These are phyloP conservation scores for Athalia rosae DNA, from an alignment of 2,888 invertebrate species.

Conservation along the genomic window DNA sequence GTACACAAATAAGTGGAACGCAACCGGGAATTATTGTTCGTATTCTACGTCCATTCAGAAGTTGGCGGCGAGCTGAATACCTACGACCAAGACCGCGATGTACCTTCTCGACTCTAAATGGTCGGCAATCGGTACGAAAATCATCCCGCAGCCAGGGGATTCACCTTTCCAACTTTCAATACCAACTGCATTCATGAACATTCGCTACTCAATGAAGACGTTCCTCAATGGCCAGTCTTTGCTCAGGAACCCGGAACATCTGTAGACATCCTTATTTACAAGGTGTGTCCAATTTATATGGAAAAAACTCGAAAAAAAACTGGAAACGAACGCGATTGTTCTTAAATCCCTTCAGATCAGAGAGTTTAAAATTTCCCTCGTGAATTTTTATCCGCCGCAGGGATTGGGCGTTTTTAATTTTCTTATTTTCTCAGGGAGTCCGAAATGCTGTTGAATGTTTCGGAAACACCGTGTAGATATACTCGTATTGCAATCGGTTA, in stretches of 20 bases:
- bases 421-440: no score
- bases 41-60: conserved; percentile 21
- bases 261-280: not conserved
- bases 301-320: no score
- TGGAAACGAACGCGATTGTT: no score
- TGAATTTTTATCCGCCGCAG: no score
- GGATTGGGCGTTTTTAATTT: no score
- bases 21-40: conserved; percentile 24
- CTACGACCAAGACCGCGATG: conserved; percentile 4
- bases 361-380: no score
- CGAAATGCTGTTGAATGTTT: no score
- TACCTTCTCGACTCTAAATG: conserved; percentile 27
- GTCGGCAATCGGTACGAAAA: not conserved
- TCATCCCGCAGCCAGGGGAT: not conserved
- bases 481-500: not conserved
- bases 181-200: conserved; percentile 16
- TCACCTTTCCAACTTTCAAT: not conserved
- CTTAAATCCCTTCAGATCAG: no score
- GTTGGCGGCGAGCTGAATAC: conserved; percentile 33
- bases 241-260: not conserved
- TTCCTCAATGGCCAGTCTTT: conserved; percentile 23
- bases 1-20: not conserved
- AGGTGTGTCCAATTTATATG: not conserved
- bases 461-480: no score
- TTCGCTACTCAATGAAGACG: conserved; percentile 20